Evolutionary conservation across 2,113 vertebrate genomes (phyloP), one percentile per base, ranked within the genome.

Genomic region (Callipepla squamata): DNA sequence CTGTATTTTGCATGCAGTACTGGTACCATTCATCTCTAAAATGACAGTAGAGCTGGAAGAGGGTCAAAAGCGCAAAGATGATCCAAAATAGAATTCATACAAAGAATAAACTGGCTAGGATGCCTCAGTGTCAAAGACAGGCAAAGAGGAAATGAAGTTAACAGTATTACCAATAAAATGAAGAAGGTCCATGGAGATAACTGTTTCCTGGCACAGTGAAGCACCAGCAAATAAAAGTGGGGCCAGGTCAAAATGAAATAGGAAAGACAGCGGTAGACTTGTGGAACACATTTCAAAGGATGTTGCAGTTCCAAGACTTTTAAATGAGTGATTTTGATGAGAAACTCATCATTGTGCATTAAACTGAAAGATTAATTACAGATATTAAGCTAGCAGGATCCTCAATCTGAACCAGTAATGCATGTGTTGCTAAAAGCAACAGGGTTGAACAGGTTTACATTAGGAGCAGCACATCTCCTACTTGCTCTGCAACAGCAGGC

Each of bases 221-320:
- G 3, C 7, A 59, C 9, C 25, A 57, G 4, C 14, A 34, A 4
- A 9, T 2, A 6, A 9, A 81, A 68, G 59, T 7, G 11, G 26
- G 63, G 70, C 9, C 12, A 63, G 28, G 12, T 34, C 26, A 74
- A 69, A 91, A 48, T 3, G 6, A n/a, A 88, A 48, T 11, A 73
- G 68, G 19, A 42, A 5, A 51, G 30, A 58, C 21, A 26, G 9
- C 1, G 40, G 7, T 0, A 50, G 34, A 79, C 16, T 21, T 36
- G 20, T 13, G 18, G 17, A 70, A 66, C 18, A 58, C 40, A 34
- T 65, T 65, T 62, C 23, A 45, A 80, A 78, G 26, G 18, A 81
- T 17, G 21, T 3, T 78, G 26, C 13, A 50, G 20, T 40, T 1
- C 0, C 26, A 77, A 0, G 2, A 63, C 7, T 7, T 75, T 50